Conservation (phyloP, 2,113 vertebrate species). For the Pimephales promelas region DNA sequence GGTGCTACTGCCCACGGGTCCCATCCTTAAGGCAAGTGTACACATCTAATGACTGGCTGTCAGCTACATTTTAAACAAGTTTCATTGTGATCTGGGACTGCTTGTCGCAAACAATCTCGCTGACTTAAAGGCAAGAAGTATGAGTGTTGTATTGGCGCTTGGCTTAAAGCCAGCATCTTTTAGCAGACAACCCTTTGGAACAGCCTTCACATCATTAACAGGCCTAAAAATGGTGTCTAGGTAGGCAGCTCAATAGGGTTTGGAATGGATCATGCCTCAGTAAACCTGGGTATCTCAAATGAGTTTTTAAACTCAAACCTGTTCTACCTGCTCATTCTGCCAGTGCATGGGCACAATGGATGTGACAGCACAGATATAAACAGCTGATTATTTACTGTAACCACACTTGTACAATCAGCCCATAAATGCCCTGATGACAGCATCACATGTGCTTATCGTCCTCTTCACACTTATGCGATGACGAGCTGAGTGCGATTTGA, state of each 20-base stretch:
- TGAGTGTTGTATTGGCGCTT: neutral
- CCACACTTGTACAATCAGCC: neutral
- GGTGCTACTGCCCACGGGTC: too few species aligned
- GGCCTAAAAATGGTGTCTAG: neutral
- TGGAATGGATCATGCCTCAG: neutral
- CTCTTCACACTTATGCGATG: neutral
- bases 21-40: too few species aligned
- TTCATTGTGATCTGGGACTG: too few species aligned
- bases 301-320: neutral
- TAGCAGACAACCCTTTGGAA: neutral
- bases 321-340: neutral
- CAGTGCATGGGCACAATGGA: neutral
- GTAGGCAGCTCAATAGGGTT: neutral
- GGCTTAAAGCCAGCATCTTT: neutral
- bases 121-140: neutral
- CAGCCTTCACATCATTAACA: neutral
- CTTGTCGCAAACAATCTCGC: too few species aligned
- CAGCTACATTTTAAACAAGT: too few species aligned
- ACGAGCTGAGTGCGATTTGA: neutral
- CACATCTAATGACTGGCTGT: too few species aligned
- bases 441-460: neutral
- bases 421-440: constrained; percentile 5
- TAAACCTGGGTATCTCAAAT: neutral
- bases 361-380: neutral
- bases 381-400: constrained; percentile 8